A percentile compares a stretch with the other conserved stretches of the same genome.
These are phyloP conservation scores for Aptenodytes patagonicus DNA, from an alignment of 2,113 vertebrate species.

Conservation along the genomic window DNA sequence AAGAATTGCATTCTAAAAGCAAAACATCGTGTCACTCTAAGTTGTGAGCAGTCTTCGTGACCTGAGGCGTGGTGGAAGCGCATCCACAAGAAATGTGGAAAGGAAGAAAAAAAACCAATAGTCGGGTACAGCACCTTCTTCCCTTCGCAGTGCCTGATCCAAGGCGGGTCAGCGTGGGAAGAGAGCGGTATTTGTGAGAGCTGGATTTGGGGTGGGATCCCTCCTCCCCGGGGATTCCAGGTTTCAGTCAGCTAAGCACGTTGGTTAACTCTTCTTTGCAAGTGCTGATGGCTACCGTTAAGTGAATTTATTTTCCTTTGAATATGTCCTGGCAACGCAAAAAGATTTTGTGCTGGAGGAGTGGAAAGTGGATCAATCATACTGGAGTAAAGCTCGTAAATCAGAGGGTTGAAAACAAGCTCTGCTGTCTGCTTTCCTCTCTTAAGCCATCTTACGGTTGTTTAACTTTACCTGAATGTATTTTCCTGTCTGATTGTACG, in stretches of 20 bases:
- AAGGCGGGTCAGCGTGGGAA: rapidly evolving
- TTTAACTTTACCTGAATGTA: rapidly evolving
- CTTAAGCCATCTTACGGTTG: rapidly evolving
- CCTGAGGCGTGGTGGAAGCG: not conserved
- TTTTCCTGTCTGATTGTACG: not conserved
- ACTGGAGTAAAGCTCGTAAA: rapidly evolving
- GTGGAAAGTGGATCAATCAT: no score
- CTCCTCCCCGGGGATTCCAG: no score
- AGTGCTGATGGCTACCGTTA: rapidly evolving
- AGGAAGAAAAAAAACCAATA: rapidly evolving
- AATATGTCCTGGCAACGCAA: rapidly evolving
- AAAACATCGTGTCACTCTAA: rapidly evolving
- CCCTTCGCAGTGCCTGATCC: not conserved
- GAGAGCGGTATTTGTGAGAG: rapidly evolving
- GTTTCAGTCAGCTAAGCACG: not conserved
- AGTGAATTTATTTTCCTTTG: not conserved
- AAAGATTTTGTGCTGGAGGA: not conserved
- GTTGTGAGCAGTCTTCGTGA: rapidly evolving
- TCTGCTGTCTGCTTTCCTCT: not conserved
- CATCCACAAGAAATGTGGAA: rapidly evolving
- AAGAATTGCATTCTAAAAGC: not conserved
- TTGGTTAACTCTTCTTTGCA: not conserved
- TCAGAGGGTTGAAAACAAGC: not conserved
- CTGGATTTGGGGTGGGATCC: not conserved
- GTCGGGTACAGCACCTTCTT: no score